Conservation (phyloP, 2,113 vertebrate genomes). For the Cebus imitator region DNA sequence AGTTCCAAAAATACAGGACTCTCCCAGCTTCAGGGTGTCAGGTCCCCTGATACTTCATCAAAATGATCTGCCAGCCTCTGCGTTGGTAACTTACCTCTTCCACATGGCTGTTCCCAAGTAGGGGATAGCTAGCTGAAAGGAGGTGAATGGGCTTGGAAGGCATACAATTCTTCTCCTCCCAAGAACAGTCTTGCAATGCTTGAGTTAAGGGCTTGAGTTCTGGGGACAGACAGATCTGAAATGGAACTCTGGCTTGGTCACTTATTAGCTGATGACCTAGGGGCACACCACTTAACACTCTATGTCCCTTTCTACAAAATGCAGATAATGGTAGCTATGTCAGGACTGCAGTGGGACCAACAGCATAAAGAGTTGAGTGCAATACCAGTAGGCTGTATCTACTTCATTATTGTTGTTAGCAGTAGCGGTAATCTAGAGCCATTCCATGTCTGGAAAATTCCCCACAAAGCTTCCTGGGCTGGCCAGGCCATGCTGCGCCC, state of each 20-base stretch:
- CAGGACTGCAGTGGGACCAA: not conserved
- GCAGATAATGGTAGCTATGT: not conserved
- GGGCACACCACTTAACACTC: not conserved
- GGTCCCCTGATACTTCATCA: not conserved
- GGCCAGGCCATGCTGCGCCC: not conserved
- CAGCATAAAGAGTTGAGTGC: not conserved
- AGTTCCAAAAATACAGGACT: not conserved
- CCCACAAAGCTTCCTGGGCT: not conserved
- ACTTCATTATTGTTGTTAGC: not conserved
- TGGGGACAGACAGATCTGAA: not conserved
- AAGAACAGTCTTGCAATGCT: not conserved
- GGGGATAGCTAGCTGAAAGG: not conserved
- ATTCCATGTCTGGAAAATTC: not conserved
- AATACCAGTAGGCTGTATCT: not conserved
- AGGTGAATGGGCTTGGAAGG: not conserved
- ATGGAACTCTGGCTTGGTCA: not conserved
- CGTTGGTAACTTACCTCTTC: not conserved
- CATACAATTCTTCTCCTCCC: not conserved
- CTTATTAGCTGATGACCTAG: not conserved
- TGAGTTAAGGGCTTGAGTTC: not conserved
- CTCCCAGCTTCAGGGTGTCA: not conserved
- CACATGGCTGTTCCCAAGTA: not conserved
- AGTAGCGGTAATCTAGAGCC: not conserved
- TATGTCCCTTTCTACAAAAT: not conserved
- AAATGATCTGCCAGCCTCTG: not conserved